phyloP scores from a whole-genome alignment of 1,140 invertebrate species.

The Drosophila seguyi region DNA sequence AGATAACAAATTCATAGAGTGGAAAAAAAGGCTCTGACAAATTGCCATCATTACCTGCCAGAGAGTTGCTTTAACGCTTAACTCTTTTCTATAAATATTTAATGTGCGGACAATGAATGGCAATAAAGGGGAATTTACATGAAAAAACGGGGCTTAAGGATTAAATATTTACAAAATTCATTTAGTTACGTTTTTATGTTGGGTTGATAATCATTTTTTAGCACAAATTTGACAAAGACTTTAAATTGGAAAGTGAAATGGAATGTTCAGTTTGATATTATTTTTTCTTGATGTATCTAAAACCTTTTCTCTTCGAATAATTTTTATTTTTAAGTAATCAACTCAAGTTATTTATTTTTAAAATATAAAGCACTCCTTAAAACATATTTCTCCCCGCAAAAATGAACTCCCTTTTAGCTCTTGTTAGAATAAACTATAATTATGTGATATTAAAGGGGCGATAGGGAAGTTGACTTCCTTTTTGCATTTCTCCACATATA shows the following conservation, averaged over 20 bases:
- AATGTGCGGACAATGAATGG: neutral
- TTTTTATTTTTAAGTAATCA: neutral
- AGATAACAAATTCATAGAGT: conserved; percentile 23
- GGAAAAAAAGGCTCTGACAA: conserved; percentile 18
- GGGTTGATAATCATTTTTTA: neutral
- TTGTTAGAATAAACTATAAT: conserved; percentile 25
- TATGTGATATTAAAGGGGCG: conserved; percentile 23
- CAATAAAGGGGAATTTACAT: neutral
- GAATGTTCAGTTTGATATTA: neutral
- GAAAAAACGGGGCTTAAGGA: neutral
- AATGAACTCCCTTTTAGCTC: neutral
- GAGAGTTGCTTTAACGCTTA: conserved; percentile 13
- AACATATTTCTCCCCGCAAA: neutral
- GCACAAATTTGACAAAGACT: neutral
- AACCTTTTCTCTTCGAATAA: neutral
- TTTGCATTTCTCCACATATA: neutral
- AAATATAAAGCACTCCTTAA: neutral
- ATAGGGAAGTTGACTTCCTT: neutral
- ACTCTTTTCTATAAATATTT: conserved; percentile 6
- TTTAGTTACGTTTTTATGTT: neutral
- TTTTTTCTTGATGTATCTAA: too few species aligned
- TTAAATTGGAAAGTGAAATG: neutral
- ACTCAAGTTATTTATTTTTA: neutral
- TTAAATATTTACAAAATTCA: conserved; percentile 12
- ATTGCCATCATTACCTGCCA: conserved; percentile 29